phyloP scores from a whole-genome alignment of 2,797 vertebrate genomes.

The Aselliscus stoliczkanus region DNA sequence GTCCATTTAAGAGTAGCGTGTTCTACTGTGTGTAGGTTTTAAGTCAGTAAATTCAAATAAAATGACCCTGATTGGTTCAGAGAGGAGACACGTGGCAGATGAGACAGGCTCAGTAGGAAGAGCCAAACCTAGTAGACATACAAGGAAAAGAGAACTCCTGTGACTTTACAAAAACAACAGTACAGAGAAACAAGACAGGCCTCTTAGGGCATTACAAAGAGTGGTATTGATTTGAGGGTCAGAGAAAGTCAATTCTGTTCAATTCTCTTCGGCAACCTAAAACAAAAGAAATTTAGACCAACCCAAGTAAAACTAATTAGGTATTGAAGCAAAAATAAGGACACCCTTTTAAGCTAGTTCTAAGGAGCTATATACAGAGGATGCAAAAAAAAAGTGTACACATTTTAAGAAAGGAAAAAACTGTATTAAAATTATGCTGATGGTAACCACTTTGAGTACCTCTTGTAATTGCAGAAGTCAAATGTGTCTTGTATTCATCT shows the following conservation, averaged over 20 bases:
- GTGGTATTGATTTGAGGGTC: fast-evolving
- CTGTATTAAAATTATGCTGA: too few species aligned
- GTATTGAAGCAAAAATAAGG: neutral
- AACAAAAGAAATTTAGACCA: neutral
- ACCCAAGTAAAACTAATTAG: neutral
- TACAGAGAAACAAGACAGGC: neutral
- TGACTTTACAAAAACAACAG: neutral
- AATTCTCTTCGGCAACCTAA: neutral
- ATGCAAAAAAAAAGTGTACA: too few species aligned
- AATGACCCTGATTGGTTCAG: neutral
- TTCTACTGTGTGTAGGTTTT: neutral
- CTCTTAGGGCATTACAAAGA: neutral
- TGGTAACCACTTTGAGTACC: too few species aligned
- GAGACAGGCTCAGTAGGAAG: neutral
- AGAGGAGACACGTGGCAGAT: neutral
- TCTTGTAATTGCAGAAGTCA: too few species aligned
- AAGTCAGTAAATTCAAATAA: neutral
- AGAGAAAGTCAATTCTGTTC: neutral
- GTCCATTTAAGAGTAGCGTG: neutral
- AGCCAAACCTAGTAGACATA: neutral
- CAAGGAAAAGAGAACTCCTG: neutral
- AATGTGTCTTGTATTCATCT: too few species aligned
- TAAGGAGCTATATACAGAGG: neutral
- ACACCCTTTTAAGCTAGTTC: neutral
- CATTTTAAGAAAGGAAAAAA: too few species aligned